phyloP scores from a whole-genome alignment of 2,113 vertebrate genomes.

The Rhinolophus sinicus region DNA sequence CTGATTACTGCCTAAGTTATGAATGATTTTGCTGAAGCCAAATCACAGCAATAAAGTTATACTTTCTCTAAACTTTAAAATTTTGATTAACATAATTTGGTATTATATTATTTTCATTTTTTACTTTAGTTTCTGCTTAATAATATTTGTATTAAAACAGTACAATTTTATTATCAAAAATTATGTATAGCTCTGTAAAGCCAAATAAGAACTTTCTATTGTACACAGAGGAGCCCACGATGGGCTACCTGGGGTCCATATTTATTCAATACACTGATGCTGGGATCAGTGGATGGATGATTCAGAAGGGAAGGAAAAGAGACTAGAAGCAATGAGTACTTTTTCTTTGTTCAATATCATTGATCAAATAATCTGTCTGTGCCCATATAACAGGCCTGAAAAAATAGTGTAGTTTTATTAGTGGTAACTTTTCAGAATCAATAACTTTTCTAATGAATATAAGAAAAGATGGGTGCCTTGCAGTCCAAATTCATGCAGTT shows the following conservation, averaged over 20 bases:
- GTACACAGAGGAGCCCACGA: fast-evolving
- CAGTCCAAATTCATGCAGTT: slow-evolving; percentile 43
- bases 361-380: slow-evolving; percentile 74
- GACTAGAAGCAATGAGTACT: slow-evolving; percentile 57
- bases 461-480: slow-evolving; percentile 66
- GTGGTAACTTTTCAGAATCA: slow-evolving; percentile 71
- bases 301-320: slow-evolving; percentile 25
- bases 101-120: background rate
- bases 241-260: fast-evolving
- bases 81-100: background rate
- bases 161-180: background rate
- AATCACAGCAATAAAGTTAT: background rate
- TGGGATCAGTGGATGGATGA: background rate
- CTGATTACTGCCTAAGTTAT: background rate
- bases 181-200: background rate
- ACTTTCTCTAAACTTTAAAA: background rate
- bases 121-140: background rate
- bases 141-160: background rate
- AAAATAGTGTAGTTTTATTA: slow-evolving; percentile 69
- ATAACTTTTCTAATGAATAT: slow-evolving; percentile 75
- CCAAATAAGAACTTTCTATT: background rate
- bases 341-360: slow-evolving; percentile 68
- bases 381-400: slow-evolving; percentile 44
- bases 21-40: background rate
- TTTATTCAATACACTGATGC: background rate